Conservation (phyloP, 1,140 invertebrate species). For the Phthorimaea operculella region DNA sequence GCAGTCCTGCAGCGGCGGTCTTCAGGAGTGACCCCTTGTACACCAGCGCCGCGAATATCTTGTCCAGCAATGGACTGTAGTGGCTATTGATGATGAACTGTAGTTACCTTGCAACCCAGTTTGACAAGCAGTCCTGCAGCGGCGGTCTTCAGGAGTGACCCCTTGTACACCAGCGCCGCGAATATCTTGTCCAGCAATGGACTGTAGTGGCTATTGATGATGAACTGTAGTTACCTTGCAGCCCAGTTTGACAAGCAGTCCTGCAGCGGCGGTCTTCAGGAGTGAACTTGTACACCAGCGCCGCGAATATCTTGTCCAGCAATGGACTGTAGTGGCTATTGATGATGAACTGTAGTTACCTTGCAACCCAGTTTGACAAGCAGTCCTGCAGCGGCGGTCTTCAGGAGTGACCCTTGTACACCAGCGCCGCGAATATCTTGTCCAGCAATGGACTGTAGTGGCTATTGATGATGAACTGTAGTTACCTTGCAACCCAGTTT, state of each 20-base stretch:
- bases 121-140: slow-evolving; percentile 84
- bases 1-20: slow-evolving; percentile 83
- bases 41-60: slow-evolving; percentile 88
- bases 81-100: too few relatives aligned
- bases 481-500: slow-evolving; percentile 82
- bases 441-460: too few relatives aligned
- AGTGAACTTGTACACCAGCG: slow-evolving; percentile 75
- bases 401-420: slow-evolving; percentile 70
- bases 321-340: too few relatives aligned
- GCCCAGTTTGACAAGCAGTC: slow-evolving; percentile 87
- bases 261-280: slow-evolving; percentile 73
- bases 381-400: slow-evolving; percentile 74
- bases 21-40: slow-evolving; percentile 69
- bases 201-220: too few relatives aligned
- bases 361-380: slow-evolving; percentile 91
- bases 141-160: slow-evolving; percentile 67
- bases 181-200: too few relatives aligned
- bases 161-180: slow-evolving; percentile 80
- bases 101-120: slow-evolving; percentile 78
- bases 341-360: too few relatives aligned
- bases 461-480: too few relatives aligned
- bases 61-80: too few relatives aligned
- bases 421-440: slow-evolving; percentile 86
- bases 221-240: slow-evolving; percentile 75
- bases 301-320: slow-evolving; percentile 87